Evolutionary conservation across 2,888 invertebrate genomes (phyloP), one percentile per base, ranked within the genome.

Genomic region (Laothoe populi): DNA sequence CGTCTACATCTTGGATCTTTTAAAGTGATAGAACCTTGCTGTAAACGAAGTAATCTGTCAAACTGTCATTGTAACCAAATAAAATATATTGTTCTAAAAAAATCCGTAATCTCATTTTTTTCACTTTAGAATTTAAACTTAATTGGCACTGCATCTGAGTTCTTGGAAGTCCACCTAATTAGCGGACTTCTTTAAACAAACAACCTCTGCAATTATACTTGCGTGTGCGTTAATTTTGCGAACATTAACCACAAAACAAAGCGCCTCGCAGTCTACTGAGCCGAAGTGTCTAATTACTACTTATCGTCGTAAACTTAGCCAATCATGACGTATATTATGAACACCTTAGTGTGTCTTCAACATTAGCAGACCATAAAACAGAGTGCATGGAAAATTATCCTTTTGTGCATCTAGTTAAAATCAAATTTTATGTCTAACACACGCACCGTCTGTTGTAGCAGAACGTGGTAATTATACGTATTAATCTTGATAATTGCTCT

Each of bases 401-500:
- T 61, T 64, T 64, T 64, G 68, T 69, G 60, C 68, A 64, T 13
- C 68, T 65, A 62, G 19, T 57, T 53, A 35, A 61, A 69, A 69
- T 64, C 70, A 64, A 49, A 67, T 66, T 67, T 63, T 65, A 68
- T 64, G 64, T 64, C 60, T 63, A 63, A 64, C 46, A 48, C 62
- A 58, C 61, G 53, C 35, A 53, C 38, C 24, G 38, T 23, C 23
- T n/a, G 8, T 26, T 60, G 57, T 66, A 58, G 24, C 46, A 38
- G 40, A 68, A 59, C 67, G 66, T 74, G 81, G 78, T 84, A 87
- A 88, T 83, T 80, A 72, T 66, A 63, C 65, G 69, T 70, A 77
- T 77, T 84, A 86, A 86, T 85, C 75, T 77, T 71, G 73, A 72
- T 87, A 89, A 90, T 84, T 81, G 76, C 57, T 67, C 70, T 70